phyloP scores from a whole-genome alignment of 1,140 invertebrate species.

The Micrasema longulum region DNA sequence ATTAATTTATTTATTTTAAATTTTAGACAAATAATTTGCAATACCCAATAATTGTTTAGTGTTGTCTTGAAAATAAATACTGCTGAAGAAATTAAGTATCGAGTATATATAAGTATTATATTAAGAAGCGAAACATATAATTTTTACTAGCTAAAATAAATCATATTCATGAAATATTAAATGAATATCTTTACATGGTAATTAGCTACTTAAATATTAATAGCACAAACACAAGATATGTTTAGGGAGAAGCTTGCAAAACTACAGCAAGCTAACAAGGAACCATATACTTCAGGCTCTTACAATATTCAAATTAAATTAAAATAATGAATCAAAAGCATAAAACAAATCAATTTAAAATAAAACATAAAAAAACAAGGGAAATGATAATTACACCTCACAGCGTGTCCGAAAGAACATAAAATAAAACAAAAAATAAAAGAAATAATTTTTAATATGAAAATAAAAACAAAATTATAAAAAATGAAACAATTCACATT shows the following conservation, averaged over 20 bases:
- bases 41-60: too few relatives aligned
- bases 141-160: too few relatives aligned
- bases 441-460: constrained; percentile 54
- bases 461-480: constrained; percentile 53
- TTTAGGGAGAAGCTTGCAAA: constrained; percentile 34
- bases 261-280: background rate
- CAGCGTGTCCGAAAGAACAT: constrained; percentile 14
- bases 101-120: too few relatives aligned
- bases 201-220: constrained; percentile 51
- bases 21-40: too few relatives aligned
- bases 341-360: background rate
- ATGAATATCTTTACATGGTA: constrained; percentile 8
- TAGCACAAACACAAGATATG: constrained; percentile 54
- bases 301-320: background rate
- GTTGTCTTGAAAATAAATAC: too few relatives aligned
- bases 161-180: too few relatives aligned
- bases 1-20: too few relatives aligned
- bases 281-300: background rate
- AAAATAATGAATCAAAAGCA: background rate
- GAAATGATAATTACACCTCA: background rate
- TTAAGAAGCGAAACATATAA: too few relatives aligned
- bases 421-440: constrained; percentile 50
- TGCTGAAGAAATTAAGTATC: too few relatives aligned
- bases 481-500: constrained; percentile 39
- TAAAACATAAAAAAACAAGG: background rate